Evolutionary conservation across 1,140 invertebrate genomes (phyloP).

Genomic region (Drosophila pseudoananassae): DNA sequence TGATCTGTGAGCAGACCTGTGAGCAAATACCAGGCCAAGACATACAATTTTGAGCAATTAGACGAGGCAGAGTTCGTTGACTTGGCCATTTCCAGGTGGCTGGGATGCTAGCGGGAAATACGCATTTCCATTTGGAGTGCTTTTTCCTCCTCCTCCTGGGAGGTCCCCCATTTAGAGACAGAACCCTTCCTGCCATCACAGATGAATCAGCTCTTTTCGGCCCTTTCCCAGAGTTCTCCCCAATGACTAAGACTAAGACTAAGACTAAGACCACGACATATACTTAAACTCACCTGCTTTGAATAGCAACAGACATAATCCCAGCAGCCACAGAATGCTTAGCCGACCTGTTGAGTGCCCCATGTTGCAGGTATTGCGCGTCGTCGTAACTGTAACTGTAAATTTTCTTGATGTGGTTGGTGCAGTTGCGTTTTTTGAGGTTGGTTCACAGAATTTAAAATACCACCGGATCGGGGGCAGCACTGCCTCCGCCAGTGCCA

Average conservation of each 20-base stretch:
- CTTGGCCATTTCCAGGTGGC: conserved; percentile 1
- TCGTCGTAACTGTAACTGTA: conserved; percentile 74
- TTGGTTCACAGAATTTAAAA: conserved; percentile 73
- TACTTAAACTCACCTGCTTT: conserved; percentile 59
- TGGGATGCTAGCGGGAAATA: neutral
- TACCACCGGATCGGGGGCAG: conserved; percentile 36
- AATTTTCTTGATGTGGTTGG: conserved; percentile 61
- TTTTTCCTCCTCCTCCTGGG: neutral
- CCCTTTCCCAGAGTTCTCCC: neutral
- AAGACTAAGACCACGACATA: neutral
- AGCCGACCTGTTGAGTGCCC: conserved; percentile 58
- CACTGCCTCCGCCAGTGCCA: conserved; percentile 13
- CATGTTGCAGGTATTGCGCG: conserved; percentile 65
- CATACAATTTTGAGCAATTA: conserved; percentile 8
- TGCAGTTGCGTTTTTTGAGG: conserved; percentile 56
- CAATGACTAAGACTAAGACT: neutral
- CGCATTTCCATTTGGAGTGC: neutral
- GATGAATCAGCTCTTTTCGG: neutral
- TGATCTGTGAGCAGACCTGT: neutral
- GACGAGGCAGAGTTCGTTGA: conserved; percentile 20
- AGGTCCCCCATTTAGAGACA: neutral
- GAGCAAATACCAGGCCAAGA: neutral
- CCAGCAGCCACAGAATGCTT: conserved; percentile 64
- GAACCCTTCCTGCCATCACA: neutral
- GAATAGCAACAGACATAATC: conserved; percentile 64